Percentiles rank a stretch among this genome's conserved stretches.
Conservation (phyloP, 2,113 vertebrate species). For the Hemiscyllium ocellatum region DNA sequence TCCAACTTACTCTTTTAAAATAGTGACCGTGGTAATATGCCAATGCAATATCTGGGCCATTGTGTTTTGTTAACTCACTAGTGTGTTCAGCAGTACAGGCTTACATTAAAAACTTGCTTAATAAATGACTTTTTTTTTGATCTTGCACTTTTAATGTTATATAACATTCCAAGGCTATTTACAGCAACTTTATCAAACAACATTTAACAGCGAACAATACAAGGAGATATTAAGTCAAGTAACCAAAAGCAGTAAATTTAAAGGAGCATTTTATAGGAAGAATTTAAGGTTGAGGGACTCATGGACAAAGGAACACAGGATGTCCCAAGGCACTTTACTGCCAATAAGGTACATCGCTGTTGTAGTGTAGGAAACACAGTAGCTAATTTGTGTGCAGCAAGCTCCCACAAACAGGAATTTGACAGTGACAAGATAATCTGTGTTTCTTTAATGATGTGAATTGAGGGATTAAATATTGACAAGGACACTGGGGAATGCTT, state of each 20-base stretch:
- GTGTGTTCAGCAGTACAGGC: background rate
- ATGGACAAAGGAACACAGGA: too few species aligned
- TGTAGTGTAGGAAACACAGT: background rate
- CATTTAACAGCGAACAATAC: background rate
- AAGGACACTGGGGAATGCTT: background rate
- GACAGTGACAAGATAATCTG: background rate
- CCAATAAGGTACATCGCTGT: background rate
- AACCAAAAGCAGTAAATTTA: background rate
- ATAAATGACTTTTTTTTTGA: background rate
- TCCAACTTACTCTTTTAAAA: background rate
- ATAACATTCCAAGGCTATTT: background rate
- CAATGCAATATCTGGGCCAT: background rate
- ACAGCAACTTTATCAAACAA: background rate
- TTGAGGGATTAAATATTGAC: background rate
- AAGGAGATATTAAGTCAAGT: too few species aligned
- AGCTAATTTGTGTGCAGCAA: background rate
- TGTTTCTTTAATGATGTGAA: background rate
- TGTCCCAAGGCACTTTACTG: too few species aligned
- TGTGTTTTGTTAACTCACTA: background rate
- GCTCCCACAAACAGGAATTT: background rate
- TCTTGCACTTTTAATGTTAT: background rate
- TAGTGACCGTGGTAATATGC: background rate
- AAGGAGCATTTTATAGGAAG: background rate
- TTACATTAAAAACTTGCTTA: background rate
- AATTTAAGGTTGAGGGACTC: background rate